These are phyloP conservation scores for Lochmaea capreae DNA, from an alignment of 2,888 invertebrate genomes.

Conservation along the genomic window DNA sequence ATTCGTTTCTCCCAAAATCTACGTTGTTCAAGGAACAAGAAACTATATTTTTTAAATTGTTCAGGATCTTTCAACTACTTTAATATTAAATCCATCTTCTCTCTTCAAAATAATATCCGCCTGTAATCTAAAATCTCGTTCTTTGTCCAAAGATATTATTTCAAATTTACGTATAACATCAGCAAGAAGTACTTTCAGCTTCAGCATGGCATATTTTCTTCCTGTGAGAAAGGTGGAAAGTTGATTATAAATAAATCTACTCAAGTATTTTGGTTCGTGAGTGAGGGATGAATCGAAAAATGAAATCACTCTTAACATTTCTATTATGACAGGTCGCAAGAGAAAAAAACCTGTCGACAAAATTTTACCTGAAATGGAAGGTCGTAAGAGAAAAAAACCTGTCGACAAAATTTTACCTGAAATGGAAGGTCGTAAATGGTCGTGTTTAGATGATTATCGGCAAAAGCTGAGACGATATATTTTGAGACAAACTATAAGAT, in stretches of 20 bases:
- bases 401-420: no score
- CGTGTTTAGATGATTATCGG: no score
- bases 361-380: no score
- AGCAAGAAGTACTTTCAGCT: constrained; percentile 71
- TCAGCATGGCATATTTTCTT: constrained; percentile 75
- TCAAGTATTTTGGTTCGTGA: not conserved
- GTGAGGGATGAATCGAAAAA: not conserved
- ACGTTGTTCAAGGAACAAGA: no score
- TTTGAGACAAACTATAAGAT: no score
- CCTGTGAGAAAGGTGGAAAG: constrained; percentile 61
- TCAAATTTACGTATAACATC: constrained; percentile 75
- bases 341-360: no score
- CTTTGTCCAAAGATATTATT: constrained; percentile 64
- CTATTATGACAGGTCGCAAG: no score
- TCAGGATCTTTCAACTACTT: constrained; percentile 45
- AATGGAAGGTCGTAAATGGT: no score
- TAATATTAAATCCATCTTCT: constrained; percentile 72
- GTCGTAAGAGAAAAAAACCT: no score
- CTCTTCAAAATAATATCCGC: constrained; percentile 78
- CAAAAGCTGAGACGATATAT: no score
- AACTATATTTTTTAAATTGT: not conserved
- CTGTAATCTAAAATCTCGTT: constrained; percentile 73
- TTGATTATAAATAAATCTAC: not conserved
- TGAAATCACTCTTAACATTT: not conserved
- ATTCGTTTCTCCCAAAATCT: not conserved